Conservation (phyloP, 2,888 invertebrate species). For the Globia sparganii region DNA sequence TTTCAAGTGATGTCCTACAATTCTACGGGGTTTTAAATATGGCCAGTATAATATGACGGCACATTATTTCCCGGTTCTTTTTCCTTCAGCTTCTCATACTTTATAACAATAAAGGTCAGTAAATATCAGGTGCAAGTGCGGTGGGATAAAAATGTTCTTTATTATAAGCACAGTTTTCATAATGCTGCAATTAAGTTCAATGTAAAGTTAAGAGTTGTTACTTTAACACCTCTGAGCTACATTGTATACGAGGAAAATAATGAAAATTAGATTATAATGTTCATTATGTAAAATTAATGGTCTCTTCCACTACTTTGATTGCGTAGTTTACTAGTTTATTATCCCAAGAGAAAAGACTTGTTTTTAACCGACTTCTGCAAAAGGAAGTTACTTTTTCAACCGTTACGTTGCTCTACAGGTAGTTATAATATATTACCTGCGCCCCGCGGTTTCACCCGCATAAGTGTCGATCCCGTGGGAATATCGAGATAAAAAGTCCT, state of each 20-base stretch:
- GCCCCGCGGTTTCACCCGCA: too few species aligned
- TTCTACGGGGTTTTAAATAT: slow-evolving; percentile 9
- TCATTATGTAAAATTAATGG: neutral
- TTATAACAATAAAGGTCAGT: slow-evolving; percentile 42
- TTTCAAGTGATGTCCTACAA: neutral
- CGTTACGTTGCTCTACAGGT: neutral
- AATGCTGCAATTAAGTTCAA: slow-evolving; percentile 19
- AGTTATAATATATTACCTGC: too few species aligned
- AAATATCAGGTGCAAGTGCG: slow-evolving; percentile 22
- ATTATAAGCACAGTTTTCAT: slow-evolving; percentile 23
- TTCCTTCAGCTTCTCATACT: slow-evolving; percentile 7
- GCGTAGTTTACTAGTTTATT: neutral
- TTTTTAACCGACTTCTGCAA: neutral
- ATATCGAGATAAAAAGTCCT: too few species aligned
- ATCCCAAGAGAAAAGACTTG: neutral
- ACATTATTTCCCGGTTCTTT: slow-evolving; percentile 7
- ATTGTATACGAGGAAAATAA: neutral
- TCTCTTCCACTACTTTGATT: neutral
- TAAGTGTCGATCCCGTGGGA: too few species aligned
- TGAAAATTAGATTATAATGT: slow-evolving; percentile 24
- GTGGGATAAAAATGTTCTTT: slow-evolving; percentile 4
- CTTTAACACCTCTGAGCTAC: slow-evolving; percentile 22
- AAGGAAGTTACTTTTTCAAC: neutral
- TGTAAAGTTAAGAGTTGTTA: slow-evolving; percentile 13
- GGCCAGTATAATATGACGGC: neutral